Evolutionary conservation across 2,888 invertebrate genomes (phyloP).

Genomic region (Coenonympha arcania): DNA sequence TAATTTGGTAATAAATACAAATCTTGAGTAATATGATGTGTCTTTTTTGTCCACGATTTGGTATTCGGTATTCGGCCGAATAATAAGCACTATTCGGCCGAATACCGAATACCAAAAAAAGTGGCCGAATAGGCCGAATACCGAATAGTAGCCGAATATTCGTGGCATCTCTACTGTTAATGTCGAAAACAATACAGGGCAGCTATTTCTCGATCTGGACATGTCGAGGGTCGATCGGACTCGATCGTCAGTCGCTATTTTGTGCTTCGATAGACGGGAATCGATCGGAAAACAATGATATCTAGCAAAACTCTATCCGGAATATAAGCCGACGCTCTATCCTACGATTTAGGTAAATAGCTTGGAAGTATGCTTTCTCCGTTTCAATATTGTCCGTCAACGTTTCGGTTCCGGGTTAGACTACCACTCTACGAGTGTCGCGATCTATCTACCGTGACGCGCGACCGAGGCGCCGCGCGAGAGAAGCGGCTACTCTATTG

Average conservation of each 20-base stretch:
- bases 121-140: no score
- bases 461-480: slow-evolving; percentile 66
- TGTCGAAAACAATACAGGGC: slow-evolving; percentile 59
- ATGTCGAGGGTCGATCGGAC: slow-evolving; percentile 58
- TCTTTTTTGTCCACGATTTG: no score
- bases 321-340: slow-evolving; percentile 72
- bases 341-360: slow-evolving; percentile 68
- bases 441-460: slow-evolving; percentile 64
- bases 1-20: no score
- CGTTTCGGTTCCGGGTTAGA: slow-evolving; percentile 62
- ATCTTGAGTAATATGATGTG: no score
- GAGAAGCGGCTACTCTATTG: slow-evolving; percentile 75
- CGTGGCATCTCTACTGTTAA: no score
- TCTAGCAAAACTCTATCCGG: slow-evolving; percentile 74
- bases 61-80: no score
- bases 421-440: slow-evolving; percentile 72
- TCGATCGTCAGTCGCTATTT: slow-evolving; percentile 64
- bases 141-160: no score
- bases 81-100: no score
- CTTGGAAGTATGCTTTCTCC: slow-evolving; percentile 71
- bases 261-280: slow-evolving; percentile 68
- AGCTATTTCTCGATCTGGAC: slow-evolving; percentile 53
- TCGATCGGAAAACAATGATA: slow-evolving; percentile 61
- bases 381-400: slow-evolving; percentile 72
- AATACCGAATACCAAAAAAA: no score